Evolutionary conservation across 1,140 invertebrate genomes (phyloP).

Genomic region (Dreissena rostriformis): DNA sequence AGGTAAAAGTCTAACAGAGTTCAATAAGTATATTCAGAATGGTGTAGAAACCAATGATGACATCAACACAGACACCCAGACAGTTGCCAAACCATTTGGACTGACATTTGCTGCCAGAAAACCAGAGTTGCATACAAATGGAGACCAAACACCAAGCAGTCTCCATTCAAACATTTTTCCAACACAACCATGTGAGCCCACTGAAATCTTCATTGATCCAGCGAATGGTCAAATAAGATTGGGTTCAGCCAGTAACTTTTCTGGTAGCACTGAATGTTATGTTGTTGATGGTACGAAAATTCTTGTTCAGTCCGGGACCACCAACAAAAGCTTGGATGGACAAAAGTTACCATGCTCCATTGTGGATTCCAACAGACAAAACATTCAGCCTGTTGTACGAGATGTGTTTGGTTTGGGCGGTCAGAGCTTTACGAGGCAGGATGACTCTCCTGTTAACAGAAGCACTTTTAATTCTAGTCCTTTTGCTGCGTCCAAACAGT

Average conservation of each 20-base stretch:
- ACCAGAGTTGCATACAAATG: background rate
- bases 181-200: constrained; percentile 18
- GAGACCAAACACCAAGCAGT: background rate
- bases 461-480: constrained; percentile 21
- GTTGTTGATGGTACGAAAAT: too few species aligned
- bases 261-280: background rate
- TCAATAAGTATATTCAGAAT: too few species aligned
- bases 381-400: background rate
- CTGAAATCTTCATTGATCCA: constrained; percentile 39
- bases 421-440: background rate
- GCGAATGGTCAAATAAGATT: constrained; percentile 34
- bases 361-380: constrained; percentile 9
- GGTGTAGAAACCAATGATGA: too few species aligned
- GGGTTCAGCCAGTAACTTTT: background rate
- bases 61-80: too few species aligned
- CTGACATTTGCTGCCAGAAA: constrained; percentile 16
- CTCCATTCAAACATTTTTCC: background rate
- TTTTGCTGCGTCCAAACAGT: constrained; percentile 52
- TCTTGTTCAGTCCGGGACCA: too few species aligned
- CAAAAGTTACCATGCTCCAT: constrained; percentile 40
- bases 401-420: constrained; percentile 45
- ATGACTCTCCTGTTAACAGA: background rate
- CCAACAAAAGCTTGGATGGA: constrained; percentile 41
- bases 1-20: too few species aligned
- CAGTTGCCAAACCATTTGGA: background rate